These are phyloP conservation scores for Drosophila lini DNA, from an alignment of 1,140 invertebrate genomes.

Conservation along the genomic window DNA sequence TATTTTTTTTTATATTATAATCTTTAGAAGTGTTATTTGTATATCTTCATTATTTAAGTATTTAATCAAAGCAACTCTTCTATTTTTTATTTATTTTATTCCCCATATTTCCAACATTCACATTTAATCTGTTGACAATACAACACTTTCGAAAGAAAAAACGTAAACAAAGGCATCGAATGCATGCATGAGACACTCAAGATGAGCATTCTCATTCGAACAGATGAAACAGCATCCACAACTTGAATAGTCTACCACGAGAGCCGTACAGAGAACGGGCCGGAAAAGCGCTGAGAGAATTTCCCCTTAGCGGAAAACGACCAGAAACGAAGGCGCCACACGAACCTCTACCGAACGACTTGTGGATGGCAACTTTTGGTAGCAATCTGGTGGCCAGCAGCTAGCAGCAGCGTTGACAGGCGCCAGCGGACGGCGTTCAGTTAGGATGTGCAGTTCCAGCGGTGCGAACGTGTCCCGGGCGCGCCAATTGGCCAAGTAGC, in stretches of 20 bases:
- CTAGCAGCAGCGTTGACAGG: conserved; percentile 8
- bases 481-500: conserved; percentile 66
- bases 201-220: conserved; percentile 16
- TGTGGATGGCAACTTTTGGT: conserved; percentile 63
- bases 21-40: background rate
- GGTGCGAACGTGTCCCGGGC: conserved; percentile 81
- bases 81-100: background rate
- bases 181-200: conserved; percentile 16
- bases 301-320: conserved; percentile 52
- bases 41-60: background rate
- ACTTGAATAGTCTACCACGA: background rate
- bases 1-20: too few species aligned
- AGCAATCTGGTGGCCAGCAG: conserved; percentile 51
- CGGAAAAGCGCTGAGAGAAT: conserved; percentile 46
- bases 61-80: background rate
- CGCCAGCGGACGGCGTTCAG: conserved; percentile 55
- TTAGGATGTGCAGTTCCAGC: conserved; percentile 83
- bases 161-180: conserved; percentile 36
- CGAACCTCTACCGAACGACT: conserved; percentile 15
- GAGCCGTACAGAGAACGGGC: conserved; percentile 11
- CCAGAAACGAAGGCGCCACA: conserved; percentile 13
- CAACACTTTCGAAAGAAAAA: conserved; percentile 31
- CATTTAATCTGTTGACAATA: conserved; percentile 30
- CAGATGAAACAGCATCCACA: conserved; percentile 16
- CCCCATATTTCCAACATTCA: background rate